A percentile compares a stretch with the other conserved stretches of the same genome.
Evolutionary conservation across 2,888 invertebrate species (phyloP).

Genomic region (Chrysotoxum bicinctum): DNA sequence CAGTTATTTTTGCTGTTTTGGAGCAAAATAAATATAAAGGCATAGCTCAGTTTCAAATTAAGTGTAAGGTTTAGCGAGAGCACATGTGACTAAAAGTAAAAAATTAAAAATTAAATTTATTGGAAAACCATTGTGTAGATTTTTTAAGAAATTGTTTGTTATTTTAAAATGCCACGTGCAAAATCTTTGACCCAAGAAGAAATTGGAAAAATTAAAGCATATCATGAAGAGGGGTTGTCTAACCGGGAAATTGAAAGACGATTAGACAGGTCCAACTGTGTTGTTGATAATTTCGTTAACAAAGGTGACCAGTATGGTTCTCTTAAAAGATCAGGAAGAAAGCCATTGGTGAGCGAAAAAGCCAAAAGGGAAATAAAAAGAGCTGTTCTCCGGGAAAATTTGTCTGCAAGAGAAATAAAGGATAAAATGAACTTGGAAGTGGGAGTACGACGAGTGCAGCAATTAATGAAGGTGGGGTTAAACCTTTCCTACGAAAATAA

Average conservation of each 20-base stretch:
- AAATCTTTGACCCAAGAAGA: too few species aligned
- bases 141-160: too few species aligned
- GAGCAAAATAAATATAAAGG: not conserved
- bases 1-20: not conserved
- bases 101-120: not conserved
- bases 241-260: too few species aligned
- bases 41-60: not conserved
- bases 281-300: too few species aligned
- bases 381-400: too few species aligned
- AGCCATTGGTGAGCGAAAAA: too few species aligned
- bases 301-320: too few species aligned
- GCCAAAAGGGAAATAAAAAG: too few species aligned
- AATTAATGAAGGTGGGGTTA: not conserved
- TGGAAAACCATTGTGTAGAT: not conserved
- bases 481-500: not conserved
- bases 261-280: too few species aligned
- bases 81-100: not conserved
- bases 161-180: too few species aligned
- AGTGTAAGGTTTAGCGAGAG: not conserved
- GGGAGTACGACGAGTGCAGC: not conserved
- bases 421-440: not conserved
- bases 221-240: too few species aligned
- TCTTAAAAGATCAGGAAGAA: not conserved
- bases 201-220: too few species aligned
- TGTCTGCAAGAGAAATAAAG: not conserved